Evolutionary conservation across 1,140 invertebrate genomes (phyloP), one percentile per base, ranked within the genome.

Genomic region (Homarus americanus): DNA sequence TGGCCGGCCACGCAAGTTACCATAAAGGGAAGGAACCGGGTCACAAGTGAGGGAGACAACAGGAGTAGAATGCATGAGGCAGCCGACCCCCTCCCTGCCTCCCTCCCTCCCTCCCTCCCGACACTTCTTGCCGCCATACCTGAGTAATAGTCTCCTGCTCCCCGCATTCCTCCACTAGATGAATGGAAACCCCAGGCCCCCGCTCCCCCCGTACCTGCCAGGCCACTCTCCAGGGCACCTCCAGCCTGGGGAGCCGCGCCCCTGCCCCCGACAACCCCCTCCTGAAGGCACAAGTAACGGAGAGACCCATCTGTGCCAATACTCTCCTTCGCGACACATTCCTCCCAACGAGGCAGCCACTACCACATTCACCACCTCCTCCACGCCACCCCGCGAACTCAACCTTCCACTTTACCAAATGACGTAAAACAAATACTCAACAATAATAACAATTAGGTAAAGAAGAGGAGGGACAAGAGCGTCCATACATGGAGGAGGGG

Each of bases 31-130:
- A 79, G 75, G 86, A 88, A 88, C 53, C 86, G 86, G 86, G 86
- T 88, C 86, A 88, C 53, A 88, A 82, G 86, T 88, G 86, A n/a
- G 76, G 78, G 86, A 88, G 86, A 88, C 72, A 88, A 88, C 86
- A 88, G 86, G 76, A 82, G 86, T 88, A 88, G 86, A 88, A 88
- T 88, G 86, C 86, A 88, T 80, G 86, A 88, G 86, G 76, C 9
- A 28, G 76, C 24, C 82, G 28, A 66, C 75, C 76, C 73, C 73
- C 53, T 36, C 24, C 78, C 76, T 32, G 0, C 1, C 63, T 10
- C 82, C 24, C n/a, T n/a, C 36, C 44, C 53, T 38, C 73, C 73
- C 24, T 17, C 24, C 78, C 76, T 66, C 63, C 63, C 44, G 44
- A 3, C 63, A 2, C 63, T 69, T 9, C 63, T 63, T 63, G 58